phyloP scores from a whole-genome alignment of 2,888 invertebrate species.

The Furcula furcula region DNA sequence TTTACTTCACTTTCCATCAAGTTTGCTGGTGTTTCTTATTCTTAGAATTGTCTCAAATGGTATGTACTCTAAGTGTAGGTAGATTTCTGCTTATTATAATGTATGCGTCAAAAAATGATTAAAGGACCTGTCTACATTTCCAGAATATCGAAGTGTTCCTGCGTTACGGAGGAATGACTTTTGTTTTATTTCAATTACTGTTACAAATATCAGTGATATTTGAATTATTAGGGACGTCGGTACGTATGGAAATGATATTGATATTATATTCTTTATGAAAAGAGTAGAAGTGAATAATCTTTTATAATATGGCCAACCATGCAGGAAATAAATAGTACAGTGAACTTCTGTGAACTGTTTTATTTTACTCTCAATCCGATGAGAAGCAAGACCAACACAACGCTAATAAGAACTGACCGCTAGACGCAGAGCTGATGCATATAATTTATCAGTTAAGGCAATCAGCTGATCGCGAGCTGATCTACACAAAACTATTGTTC shows the following conservation, averaged over 20 bases:
- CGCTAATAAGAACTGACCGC: too few relatives aligned
- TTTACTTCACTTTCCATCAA: not conserved
- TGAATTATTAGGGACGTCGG: conserved; percentile 23
- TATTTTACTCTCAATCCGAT: too few relatives aligned
- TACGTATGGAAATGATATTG: conserved; percentile 3
- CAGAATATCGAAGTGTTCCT: not conserved
- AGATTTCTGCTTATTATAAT: not conserved
- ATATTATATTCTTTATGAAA: too few relatives aligned
- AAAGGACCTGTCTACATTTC: not conserved
- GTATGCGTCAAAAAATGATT: not conserved
- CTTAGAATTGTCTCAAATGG: not conserved
- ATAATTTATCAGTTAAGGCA: too few relatives aligned
- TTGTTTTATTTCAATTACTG: conserved; percentile 20
- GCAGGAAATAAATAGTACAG: too few relatives aligned
- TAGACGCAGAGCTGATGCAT: too few relatives aligned
- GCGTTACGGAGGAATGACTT: conserved; percentile 7
- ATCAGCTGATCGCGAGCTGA: too few relatives aligned
- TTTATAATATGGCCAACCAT: too few relatives aligned
- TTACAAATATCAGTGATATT: conserved; percentile 24
- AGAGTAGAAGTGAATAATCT: too few relatives aligned
- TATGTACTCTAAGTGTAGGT: not conserved
- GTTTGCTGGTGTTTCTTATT: not conserved
- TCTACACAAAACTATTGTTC: too few relatives aligned
- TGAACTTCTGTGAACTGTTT: too few relatives aligned
- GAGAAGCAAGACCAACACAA: too few relatives aligned